Base-by-base conservation (phyloP, 92 coral and sea anemone species). In the Porites cylindrica region DNA sequence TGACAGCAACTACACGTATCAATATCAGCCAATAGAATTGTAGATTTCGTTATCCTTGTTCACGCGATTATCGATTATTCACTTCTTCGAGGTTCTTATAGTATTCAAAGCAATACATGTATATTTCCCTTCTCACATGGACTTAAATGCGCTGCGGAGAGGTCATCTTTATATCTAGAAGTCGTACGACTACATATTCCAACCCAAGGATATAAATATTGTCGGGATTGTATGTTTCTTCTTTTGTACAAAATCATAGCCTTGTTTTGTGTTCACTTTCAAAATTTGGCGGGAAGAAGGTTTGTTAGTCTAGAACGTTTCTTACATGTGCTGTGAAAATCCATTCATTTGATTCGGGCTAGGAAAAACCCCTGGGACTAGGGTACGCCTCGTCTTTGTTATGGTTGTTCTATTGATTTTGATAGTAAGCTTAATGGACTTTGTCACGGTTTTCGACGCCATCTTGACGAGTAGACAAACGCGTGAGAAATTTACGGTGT, bases 251-350 rank as follows among this genome's bases (percentile, higher is more conserved):
- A 64, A 62, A 51, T 13, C 23, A 20, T 7, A 5, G 23, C 14
- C 9, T 20, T 43, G 11, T 59, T 56, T 56, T 8, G 7, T 12
- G 17, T 10, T 56, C 16, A 3, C 32, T 51, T 73, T 83, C 81
- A 62, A 83, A 83, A 83, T 83, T 83, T 83, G 87, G 87, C 81
- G 87, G 81, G 87, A 83, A 83, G 72, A 61, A 59, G 6, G 14
- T 66, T 10, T 19, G 71, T 66, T 14, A 29, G 32, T 29, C 32
- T 29, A 29, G 3, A 29, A 29, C 32, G 32, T 29, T 29, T 29
- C 32, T 29, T 29, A 29, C 32, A 29, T 29, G 32, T 29, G 32
- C 3, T 29, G 32, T 29, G 32, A 29, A 29, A 29, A 29, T 29
- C 32, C 32, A 29, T 29, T 29, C 32, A 29, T 29, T 29, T 29